Evolutionary conservation across 1,140 invertebrate genomes (phyloP), one percentile per base, ranked within the genome.

Genomic region (Pogonomyrmex barbatus): DNA sequence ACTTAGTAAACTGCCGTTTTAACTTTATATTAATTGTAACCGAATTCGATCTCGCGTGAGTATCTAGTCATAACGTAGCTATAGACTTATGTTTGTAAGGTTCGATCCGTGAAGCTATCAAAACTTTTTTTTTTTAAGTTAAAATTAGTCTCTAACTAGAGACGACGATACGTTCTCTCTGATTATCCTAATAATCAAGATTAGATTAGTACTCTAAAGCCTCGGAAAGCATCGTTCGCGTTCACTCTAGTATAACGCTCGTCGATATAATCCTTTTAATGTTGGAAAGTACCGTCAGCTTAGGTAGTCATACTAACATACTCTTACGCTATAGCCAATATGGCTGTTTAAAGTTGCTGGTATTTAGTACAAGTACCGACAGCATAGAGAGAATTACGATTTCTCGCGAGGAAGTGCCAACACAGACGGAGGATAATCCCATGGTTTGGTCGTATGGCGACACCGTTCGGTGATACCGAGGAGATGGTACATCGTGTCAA

Each of bases 391-490:
- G 42, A 54, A 75, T 71, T 56, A 56, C 39, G 30, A 60, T 45
- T 45, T 67, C 1, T 45, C 39, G 2, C 52, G 14, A 60, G 17
- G 54, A 82, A 54, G 5, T 42, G 5, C 47, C 45, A 58, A 14
- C 65, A 82, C 79, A 73, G 68, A 62, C n/a, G 50, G 50, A 30
- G 39, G 68, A 50, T 83, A 60, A 83, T 83, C 68, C 56, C 68
- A 4, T 12, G 47, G n/a, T 36, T 6, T 52, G 30, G 24, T 81
- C 39, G 24, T 56, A 10, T 12, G 3, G 24, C 24, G 24, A 24
- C 36, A 36, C n/a, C 54, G 30, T 60, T 30, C 12, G 42, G 42
- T 39, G 65, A 73, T 58, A 58, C 17, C 24, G 24, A 42, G 42
- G 56, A 76, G 54, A 45, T 58, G 30, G 2, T 42, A 24, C 24